Base-by-base conservation (phyloP, 2,888 invertebrate genomes). In the Drosophila macrothrix region DNA sequence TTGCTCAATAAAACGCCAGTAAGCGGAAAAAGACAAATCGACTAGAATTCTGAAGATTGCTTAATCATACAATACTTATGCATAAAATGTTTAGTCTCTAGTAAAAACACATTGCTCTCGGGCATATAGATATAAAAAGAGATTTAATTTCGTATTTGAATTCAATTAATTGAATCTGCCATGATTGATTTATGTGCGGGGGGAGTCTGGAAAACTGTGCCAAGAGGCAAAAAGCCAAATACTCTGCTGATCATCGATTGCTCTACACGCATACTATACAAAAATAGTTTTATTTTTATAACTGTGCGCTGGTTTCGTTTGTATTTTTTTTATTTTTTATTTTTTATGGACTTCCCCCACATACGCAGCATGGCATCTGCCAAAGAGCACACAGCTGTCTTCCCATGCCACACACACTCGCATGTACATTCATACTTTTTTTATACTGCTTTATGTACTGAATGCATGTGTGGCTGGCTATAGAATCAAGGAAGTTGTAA, bases 21-120 rank as follows among this genome's bases (percentile, higher is more conserved):
- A 93, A 93, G 93, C 93, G 93, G 93, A 93, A 93, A 93, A 93
- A 93, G 93, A 93, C 93, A 93, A 92, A 93, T 93, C 92, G 91
- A 93, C 93, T 88, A 90, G 92, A 93, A 93, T 86, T 87, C 59
- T 39, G 28, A 66, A 59, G 70, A 37, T 19, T 33, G 41, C 39
- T 10, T 37, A 46, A 16, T 39, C 56, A 43, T 28, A 61, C 49
- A 25, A 58, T 39, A 60, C 33, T 33, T 35, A 67, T 31, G 56
- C 64, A 67, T 19, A 25, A 55, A 60, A 50, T 41, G 43, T 59
- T 63, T 39, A 43, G 19, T 35, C n/a, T 43, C 16, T 54, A 37
- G 35, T 22, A 54, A 67, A 76, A 70, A 76, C 89, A 84, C 79
- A 82, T 86, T 78, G 76, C 76, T 56, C 14, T 19, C 25, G 22